Evolutionary conservation across 2,888 invertebrate species (phyloP).

Genomic region (Drosophila eohydei): DNA sequence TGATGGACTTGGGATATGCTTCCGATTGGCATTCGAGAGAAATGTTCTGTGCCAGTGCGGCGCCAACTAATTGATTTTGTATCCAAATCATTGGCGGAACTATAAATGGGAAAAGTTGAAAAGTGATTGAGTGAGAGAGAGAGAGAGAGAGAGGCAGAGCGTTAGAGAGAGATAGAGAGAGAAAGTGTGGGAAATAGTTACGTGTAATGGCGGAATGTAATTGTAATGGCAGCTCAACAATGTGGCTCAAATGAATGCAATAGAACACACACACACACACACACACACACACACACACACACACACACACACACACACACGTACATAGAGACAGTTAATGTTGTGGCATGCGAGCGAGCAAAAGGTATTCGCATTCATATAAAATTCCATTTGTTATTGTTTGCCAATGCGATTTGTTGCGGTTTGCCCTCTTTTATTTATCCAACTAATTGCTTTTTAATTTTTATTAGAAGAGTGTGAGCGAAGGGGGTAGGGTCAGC

Average conservation of each 20-base stretch:
- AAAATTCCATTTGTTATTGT: constrained; percentile 64
- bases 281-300: background rate
- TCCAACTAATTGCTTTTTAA: constrained; percentile 71
- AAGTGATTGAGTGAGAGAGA: background rate
- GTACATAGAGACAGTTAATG: background rate
- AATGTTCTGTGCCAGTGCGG: constrained; percentile 88
- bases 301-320: background rate
- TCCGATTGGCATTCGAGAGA: constrained; percentile 90
- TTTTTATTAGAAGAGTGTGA: constrained; percentile 50
- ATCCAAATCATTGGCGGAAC: constrained; percentile 91
- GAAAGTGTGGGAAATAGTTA: background rate
- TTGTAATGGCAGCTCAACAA: constrained; percentile 49
- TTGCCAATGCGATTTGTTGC: constrained; percentile 51
- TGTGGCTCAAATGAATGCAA: constrained; percentile 39
- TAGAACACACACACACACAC: background rate
- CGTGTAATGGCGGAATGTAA: constrained; percentile 42
- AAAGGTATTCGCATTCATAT: constrained; percentile 52
- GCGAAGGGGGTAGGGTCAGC: background rate
- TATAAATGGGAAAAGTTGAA: constrained; percentile 75
- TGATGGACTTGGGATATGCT: constrained; percentile 90
- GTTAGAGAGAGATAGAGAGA: background rate
- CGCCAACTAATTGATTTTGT: constrained; percentile 90
- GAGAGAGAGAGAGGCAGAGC: background rate
- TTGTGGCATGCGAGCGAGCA: constrained; percentile 19
- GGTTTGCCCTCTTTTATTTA: constrained; percentile 56